These are phyloP conservation scores for Adoxophyes honmai DNA, from an alignment of 1,140 invertebrate genomes.

Conservation along the genomic window DNA sequence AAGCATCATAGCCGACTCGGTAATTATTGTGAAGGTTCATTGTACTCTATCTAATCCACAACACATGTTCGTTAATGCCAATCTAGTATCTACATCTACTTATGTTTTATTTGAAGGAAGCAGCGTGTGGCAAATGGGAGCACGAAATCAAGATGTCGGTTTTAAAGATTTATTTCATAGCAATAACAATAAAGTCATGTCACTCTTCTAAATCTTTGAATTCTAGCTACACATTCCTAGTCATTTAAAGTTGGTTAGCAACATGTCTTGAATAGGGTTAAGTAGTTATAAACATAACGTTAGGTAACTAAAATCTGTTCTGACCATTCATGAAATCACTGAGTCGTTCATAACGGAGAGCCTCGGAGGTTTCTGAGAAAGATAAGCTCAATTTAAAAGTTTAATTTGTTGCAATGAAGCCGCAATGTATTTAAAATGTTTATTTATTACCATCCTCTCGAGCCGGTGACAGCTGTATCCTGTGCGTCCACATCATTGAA, in stretches of 20 bases:
- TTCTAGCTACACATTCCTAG: too few species aligned
- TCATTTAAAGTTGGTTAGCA: too few species aligned
- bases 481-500: conserved; percentile 22
- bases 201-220: too few species aligned
- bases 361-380: neutral
- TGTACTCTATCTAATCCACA: conserved; percentile 25
- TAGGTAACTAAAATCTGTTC: too few species aligned
- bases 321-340: too few species aligned
- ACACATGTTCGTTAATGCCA: conserved; percentile 27
- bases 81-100: conserved; percentile 16
- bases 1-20: neutral
- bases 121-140: neutral
- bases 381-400: conserved; percentile 34
- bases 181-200: too few species aligned
- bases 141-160: neutral
- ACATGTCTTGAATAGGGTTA: too few species aligned
- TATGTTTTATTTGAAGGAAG: conserved; percentile 3
- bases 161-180: too few species aligned
- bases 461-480: conserved; percentile 47
- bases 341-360: too few species aligned
- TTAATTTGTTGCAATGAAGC: conserved; percentile 27
- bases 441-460: conserved; percentile 43
- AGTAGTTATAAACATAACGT: too few species aligned
- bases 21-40: conserved; percentile 22
- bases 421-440: conserved; percentile 46